Evolutionary conservation across 1,140 invertebrate species (phyloP).

Genomic region (Melanaphis sacchari): DNA sequence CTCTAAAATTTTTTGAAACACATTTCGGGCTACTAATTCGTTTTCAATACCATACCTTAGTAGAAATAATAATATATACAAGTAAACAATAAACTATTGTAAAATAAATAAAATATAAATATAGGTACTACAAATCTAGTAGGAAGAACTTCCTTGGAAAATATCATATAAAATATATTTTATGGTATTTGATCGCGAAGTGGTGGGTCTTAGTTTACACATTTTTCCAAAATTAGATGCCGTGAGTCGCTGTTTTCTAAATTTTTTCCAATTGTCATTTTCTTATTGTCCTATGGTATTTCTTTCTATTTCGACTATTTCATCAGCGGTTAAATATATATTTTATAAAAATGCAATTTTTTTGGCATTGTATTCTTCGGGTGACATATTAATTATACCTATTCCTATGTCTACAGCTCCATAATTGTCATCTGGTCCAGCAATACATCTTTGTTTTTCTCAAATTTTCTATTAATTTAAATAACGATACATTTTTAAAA

Average conservation of each 20-base stretch:
- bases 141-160: not conserved
- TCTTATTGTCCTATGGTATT: not conserved
- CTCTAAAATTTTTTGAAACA: not conserved
- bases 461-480: too few species aligned
- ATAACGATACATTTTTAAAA: too few species aligned
- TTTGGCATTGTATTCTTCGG: too few species aligned
- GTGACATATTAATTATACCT: too few species aligned
- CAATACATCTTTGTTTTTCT: too few species aligned
- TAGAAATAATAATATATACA: not conserved
- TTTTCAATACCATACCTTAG: slow-evolving; percentile 1
- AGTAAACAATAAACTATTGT: not conserved
- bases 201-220: not conserved
- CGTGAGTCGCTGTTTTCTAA: not conserved
- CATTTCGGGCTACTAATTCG: not conserved
- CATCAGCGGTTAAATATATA: not conserved
- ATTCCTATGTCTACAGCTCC: too few species aligned
- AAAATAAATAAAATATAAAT: not conserved
- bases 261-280: not conserved
- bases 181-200: not conserved
- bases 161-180: not conserved
- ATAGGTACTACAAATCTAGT: not conserved
- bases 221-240: not conserved
- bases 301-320: not conserved
- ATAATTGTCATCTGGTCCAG: too few species aligned
- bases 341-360: too few species aligned